These are phyloP conservation scores for Sisor rabdophorus DNA, from an alignment of 2,113 vertebrate species.

Conservation along the genomic window DNA sequence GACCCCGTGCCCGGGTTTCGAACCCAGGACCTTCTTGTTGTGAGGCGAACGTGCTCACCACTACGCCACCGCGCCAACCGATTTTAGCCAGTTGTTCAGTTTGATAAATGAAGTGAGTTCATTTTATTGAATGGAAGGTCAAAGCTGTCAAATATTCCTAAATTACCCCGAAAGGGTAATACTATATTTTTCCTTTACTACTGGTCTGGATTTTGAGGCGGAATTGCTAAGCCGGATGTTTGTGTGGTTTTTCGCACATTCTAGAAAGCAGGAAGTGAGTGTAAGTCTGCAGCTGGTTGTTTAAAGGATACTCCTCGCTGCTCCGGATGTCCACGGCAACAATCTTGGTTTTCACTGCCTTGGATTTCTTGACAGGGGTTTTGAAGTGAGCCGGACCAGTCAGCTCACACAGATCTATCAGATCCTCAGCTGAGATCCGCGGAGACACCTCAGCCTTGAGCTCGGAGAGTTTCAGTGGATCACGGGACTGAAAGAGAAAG, in stretches of 20 bases:
- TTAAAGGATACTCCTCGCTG: constrained; percentile 93
- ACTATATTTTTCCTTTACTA: too few species aligned
- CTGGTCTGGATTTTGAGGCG: not conserved
- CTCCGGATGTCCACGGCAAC: constrained; percentile 90
- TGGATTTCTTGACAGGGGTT: constrained; percentile 80
- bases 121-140: not conserved
- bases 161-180: too few species aligned
- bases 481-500: constrained; percentile 76
- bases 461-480: constrained; percentile 84
- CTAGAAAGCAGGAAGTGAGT: not conserved
- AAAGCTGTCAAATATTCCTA: not conserved
- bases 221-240: not conserved
- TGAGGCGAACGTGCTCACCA: too few species aligned
- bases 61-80: too few species aligned
- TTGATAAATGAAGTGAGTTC: not conserved
- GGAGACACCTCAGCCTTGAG: constrained; percentile 94
- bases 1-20: too few species aligned
- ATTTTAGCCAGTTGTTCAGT: too few species aligned
- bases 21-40: too few species aligned
- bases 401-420: constrained; percentile 92
- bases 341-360: constrained; percentile 85
- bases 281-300: not conserved
- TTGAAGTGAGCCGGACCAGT: constrained; percentile 73
- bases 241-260: not conserved
- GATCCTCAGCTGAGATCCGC: constrained; percentile 91